Evolutionary conservation across 64 coral and sea anemone genomes (phyloP).

Genomic region (Dendronephthya gigantea): DNA sequence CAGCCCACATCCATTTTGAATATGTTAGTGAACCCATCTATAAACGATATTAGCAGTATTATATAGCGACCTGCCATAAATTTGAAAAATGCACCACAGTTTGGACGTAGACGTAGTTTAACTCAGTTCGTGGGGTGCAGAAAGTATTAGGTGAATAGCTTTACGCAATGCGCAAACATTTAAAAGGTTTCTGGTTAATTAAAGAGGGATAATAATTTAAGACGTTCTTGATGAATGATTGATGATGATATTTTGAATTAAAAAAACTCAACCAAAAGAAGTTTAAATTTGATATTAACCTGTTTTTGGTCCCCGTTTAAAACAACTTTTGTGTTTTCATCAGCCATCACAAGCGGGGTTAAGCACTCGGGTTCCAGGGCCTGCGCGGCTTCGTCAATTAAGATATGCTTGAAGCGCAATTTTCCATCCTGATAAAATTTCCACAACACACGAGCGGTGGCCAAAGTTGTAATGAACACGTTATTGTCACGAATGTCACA

Average conservation of each 20-base stretch:
- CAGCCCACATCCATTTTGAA: not conserved
- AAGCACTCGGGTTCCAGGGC: not conserved
- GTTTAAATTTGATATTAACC: not conserved
- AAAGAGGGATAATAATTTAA: too few species aligned
- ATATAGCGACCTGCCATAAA: too few species aligned
- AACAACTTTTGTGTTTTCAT: too few species aligned
- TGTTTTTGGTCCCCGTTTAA: not conserved
- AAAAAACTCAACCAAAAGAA: not conserved
- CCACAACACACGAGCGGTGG: not conserved
- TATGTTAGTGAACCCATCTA: not conserved
- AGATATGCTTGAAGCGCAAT: not conserved
- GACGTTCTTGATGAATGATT: too few species aligned
- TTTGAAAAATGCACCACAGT: too few species aligned
- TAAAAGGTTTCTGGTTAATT: too few species aligned
- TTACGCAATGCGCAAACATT: too few species aligned
- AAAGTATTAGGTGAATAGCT: too few species aligned
- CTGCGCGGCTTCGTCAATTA: constrained; percentile 7
- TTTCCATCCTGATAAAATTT: not conserved
- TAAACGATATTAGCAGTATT: too few species aligned
- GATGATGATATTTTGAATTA: too few species aligned
- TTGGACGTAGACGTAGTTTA: too few species aligned
- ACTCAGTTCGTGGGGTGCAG: too few species aligned
- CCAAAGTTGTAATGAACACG: not conserved
- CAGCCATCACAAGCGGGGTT: not conserved
- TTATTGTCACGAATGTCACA: not conserved